A percentile compares a stretch with the other conserved stretches of the same genome.
Conservation (phyloP, 2,797 vertebrate species). For the Florisuga fusca region DNA sequence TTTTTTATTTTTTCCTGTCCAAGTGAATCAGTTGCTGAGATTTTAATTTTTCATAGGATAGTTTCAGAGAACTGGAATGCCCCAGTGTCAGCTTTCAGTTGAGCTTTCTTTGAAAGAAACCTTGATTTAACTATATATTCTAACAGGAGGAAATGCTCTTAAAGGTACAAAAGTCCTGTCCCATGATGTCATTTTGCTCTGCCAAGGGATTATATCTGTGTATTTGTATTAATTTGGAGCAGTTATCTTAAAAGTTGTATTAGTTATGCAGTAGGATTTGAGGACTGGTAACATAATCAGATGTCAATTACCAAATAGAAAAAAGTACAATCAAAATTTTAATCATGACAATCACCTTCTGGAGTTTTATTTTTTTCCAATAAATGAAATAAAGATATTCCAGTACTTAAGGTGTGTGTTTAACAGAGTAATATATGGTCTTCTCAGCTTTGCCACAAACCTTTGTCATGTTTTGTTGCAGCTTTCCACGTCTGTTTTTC, state of each 20-base stretch:
- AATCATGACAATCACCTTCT: neutral
- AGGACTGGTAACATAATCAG: neutral
- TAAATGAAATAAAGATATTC: neutral
- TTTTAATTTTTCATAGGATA: neutral
- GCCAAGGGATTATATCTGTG: neutral
- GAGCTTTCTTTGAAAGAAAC: neutral
- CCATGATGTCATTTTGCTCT: neutral
- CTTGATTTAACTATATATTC: neutral
- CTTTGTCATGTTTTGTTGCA: constrained; percentile 19
- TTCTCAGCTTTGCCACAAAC: neutral
- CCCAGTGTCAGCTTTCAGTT: neutral
- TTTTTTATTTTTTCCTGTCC: too few species aligned
- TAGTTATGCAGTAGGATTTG: neutral
- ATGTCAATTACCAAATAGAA: neutral
- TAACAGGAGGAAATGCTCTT: neutral
- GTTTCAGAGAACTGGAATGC: neutral
- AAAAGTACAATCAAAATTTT: neutral
- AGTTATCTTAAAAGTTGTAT: neutral
- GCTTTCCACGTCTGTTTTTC: neutral
- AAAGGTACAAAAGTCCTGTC: neutral
- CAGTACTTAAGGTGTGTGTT: neutral
- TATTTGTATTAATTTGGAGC: neutral
- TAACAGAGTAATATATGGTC: neutral
- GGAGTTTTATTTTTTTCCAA: neutral
- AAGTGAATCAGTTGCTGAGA: neutral